Evolutionary conservation across 2,888 invertebrate genomes (phyloP), one percentile per base, ranked within the genome.

Genomic region (Sesamia inferens): DNA sequence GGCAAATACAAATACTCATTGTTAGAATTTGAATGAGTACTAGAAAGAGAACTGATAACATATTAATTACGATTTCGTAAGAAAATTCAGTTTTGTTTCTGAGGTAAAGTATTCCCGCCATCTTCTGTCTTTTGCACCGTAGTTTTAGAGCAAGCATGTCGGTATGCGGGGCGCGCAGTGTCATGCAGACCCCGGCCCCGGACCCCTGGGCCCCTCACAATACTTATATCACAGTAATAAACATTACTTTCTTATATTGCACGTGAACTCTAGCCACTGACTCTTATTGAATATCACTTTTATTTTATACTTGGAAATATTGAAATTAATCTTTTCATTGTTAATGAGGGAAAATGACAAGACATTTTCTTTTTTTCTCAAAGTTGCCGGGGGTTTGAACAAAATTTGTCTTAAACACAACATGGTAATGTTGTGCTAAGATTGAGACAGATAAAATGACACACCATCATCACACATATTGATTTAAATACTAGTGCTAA

Each of bases 171-270:
- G 78, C 73, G 83, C 65, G 76, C 77, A 79, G 66, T 73, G 74
- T 65, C 76, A 82, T 75, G 75, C 63, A 59, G 59, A 59, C 64
- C 42, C 59, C 19, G 51, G 39, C 78, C 74, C 58, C 14, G 31
- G 24, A 24, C 51, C 14, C 66, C 24, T 7, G 59, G 63, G 47
- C 16, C 47, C 39, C 74, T 22, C 59, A 65, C 68, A 75, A 75
- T 68, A 83, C 71, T 78, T 81, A 84, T 85, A 83, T 83, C 82
- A 84, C 76, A 74, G 85, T 86, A 86, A 86, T 86, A 85, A 86
- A 86, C 81, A 74, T 79, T 78, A 86, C 74, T 78, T 71, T 82
- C 59, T 71, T 63, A 71, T 76, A 78, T 74, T 62, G 75, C 67
- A 64, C 75, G 48, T 64, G 55, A 81, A 68, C 64, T 68, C 24